These are phyloP conservation scores for Mylabris sibirica DNA, from an alignment of 2,888 invertebrate species.

Conservation along the genomic window DNA sequence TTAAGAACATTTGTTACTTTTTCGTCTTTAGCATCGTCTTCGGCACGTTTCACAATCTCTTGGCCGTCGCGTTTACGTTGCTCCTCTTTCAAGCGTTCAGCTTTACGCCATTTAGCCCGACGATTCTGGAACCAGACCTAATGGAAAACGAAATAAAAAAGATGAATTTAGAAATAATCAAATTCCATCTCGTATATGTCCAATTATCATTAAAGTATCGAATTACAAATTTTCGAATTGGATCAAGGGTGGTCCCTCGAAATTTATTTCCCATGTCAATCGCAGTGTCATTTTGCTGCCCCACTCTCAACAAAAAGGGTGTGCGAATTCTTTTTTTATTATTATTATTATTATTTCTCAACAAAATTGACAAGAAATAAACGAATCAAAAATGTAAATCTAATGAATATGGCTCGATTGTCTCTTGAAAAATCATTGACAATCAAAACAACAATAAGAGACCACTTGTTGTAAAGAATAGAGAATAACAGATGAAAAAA, in stretches of 20 bases:
- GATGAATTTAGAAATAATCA: not conserved
- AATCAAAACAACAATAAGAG: conserved; percentile 9
- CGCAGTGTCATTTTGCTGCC: conserved; percentile 42
- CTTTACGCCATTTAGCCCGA: conserved; percentile 92
- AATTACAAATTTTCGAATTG: conserved; percentile 45
- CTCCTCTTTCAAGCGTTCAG: conserved; percentile 90
- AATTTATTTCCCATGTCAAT: conserved; percentile 52
- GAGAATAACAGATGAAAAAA: not conserved
- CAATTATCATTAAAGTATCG: conserved; percentile 51
- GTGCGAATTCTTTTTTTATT: conserved; percentile 28
- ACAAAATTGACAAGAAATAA: conserved; percentile 40
- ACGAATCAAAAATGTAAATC: conserved; percentile 19
- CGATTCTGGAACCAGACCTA: conserved; percentile 96
- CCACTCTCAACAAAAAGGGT: conserved; percentile 20
- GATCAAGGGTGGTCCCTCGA: conserved; percentile 34
- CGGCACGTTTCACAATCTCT: conserved; percentile 70
- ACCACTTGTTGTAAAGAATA: conserved; percentile 9
- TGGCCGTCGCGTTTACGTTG: conserved; percentile 83
- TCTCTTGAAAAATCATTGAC: conserved; percentile 10
- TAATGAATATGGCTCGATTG: conserved; percentile 11
- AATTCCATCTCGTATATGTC: conserved; percentile 9
- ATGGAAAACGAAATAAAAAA: conserved; percentile 37
- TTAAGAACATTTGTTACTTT: conserved; percentile 59
- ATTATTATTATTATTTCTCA: conserved; percentile 29
- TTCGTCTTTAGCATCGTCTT: conserved; percentile 66